A percentile compares a stretch with the other conserved stretches of the same genome.
phyloP scores from a whole-genome alignment of 2,797 vertebrate species.

The Myiotriccus ornatus region DNA sequence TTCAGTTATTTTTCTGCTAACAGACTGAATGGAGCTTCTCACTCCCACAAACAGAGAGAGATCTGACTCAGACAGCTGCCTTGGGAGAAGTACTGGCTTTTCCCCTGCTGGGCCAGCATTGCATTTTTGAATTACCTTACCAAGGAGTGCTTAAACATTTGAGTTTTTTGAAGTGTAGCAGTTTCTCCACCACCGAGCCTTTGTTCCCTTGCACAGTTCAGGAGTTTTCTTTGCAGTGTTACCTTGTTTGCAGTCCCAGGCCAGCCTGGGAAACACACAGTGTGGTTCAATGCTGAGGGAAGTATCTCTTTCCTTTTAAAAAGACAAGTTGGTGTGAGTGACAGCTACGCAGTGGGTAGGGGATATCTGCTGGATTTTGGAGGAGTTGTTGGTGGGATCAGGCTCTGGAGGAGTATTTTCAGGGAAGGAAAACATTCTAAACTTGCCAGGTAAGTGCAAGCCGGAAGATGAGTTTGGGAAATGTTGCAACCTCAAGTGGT shows the following conservation, averaged over 20 bases:
- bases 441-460: neutral
- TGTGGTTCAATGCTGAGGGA: neutral
- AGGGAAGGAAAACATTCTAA: neutral
- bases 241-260: neutral
- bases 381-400: neutral
- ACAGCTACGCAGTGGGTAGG: fast-evolving
- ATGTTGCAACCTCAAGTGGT: fast-evolving
- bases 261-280: neutral
- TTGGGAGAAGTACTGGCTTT: conserved; percentile 19
- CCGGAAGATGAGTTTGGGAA: neutral
- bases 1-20: conserved; percentile 21
- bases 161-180: neutral
- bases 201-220: neutral
- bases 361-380: neutral
- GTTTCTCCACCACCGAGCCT: neutral
- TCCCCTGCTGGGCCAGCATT: neutral
- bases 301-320: neutral
- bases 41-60: conserved; percentile 1
- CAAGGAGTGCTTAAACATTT: neutral
- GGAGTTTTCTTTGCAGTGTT: neutral
- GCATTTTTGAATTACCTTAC: neutral
- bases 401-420: neutral
- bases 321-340: neutral
- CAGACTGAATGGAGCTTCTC: neutral
- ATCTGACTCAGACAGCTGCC: conserved; percentile 7